Percentiles rank a stretch among this genome's conserved stretches.
Conservation (phyloP, 1,140 invertebrate genomes). For the Bombus breviceps region DNA sequence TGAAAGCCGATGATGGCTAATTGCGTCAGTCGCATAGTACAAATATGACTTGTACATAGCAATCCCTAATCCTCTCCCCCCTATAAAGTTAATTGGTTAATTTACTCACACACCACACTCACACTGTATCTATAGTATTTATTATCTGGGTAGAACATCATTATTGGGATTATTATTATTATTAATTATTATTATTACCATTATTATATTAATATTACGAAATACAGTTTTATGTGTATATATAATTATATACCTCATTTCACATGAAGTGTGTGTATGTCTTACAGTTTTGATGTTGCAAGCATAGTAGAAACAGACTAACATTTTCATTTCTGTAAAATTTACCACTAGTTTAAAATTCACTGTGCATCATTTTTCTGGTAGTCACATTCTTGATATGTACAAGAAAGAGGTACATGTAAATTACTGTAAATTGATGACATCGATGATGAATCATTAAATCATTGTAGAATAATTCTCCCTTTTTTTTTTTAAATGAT, state of each 20-base stretch:
- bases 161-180: constrained; percentile 83
- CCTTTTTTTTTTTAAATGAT: background rate
- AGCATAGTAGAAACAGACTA: constrained; percentile 57
- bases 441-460: background rate
- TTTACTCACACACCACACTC: constrained; percentile 81
- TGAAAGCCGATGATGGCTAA: constrained; percentile 74
- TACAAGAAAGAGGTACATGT: background rate
- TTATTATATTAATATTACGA: constrained; percentile 82
- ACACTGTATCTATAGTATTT: constrained; percentile 84
- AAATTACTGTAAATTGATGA: background rate
- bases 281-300: constrained; percentile 55
- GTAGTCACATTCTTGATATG: background rate
- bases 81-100: constrained; percentile 77
- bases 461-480: background rate
- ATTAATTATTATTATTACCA: constrained; percentile 77
- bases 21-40: constrained; percentile 81
- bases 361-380: background rate
- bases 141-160: constrained; percentile 83
- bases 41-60: constrained; percentile 83
- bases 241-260: constrained; percentile 76
- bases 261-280: constrained; percentile 43
- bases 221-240: constrained; percentile 83
- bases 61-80: constrained; percentile 70
- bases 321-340: background rate
- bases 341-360: background rate